Conservation (phyloP, 2,888 invertebrate species). For the Tetragonula carbonaria region DNA sequence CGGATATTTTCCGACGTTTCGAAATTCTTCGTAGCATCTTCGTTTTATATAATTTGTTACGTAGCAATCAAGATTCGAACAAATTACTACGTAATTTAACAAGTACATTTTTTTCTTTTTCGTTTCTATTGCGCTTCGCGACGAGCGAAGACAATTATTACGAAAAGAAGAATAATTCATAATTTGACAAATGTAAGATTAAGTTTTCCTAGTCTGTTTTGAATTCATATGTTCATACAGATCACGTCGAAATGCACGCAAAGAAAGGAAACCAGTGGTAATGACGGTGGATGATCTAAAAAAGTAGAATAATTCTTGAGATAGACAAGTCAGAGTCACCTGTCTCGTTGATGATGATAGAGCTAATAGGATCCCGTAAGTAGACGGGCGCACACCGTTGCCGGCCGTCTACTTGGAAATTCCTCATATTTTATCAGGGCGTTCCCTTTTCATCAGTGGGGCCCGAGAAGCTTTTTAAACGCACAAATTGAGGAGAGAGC, state of each 20-base stretch:
- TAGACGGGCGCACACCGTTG: background rate
- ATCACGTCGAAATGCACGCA: background rate
- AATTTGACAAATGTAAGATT: background rate
- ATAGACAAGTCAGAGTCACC: conserved; percentile 25
- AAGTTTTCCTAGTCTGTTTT: background rate
- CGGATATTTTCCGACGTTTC: background rate
- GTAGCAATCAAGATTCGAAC: background rate
- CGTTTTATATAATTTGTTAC: background rate
- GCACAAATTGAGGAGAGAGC: conserved; percentile 56
- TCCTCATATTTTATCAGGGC: conserved; percentile 57
- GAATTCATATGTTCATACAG: background rate
- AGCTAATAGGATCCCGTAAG: conserved; percentile 30
- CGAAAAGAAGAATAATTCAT: background rate
- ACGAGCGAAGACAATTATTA: background rate
- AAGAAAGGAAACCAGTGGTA: background rate
- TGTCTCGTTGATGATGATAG: conserved; percentile 45
- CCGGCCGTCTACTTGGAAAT: conserved; percentile 42
- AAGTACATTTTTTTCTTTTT: no score
- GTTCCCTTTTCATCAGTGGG: conserved; percentile 52
- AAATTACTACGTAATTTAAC: background rate
- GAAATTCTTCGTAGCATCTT: background rate
- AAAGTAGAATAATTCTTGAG: background rate
- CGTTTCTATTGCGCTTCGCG: no score
- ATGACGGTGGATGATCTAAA: background rate
- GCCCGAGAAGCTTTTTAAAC: conserved; percentile 47